Evolutionary conservation across 2,113 vertebrate species (phyloP).

Genomic region (Ibidorhyncha struthersii): DNA sequence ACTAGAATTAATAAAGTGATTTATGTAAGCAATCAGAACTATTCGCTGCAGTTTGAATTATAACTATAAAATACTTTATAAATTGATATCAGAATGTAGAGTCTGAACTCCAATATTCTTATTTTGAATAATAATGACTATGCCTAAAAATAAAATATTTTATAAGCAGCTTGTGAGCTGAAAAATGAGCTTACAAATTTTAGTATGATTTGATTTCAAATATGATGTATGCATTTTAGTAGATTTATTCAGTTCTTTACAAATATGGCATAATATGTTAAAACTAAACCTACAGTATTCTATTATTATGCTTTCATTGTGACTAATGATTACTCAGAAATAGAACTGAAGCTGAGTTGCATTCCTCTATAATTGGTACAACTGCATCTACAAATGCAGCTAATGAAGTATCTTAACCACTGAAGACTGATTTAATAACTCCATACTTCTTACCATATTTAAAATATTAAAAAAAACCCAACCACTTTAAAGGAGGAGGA

Average conservation of each 20-base stretch:
- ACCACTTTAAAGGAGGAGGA: neutral
- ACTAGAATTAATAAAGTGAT: neutral
- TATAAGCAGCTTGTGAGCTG: neutral
- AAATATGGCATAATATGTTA: neutral
- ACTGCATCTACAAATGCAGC: neutral
- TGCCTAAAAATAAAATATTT: neutral
- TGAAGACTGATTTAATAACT: neutral
- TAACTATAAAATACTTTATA: neutral
- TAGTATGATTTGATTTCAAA: neutral
- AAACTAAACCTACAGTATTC: neutral
- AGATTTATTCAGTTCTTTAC: neutral
- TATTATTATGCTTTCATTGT: neutral
- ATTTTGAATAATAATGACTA: neutral
- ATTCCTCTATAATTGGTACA: neutral
- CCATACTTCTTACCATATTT: neutral
- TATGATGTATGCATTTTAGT: neutral
- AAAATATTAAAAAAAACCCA: neutral
- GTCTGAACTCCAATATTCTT: neutral
- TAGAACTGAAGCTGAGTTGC: neutral
- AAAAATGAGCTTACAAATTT: neutral
- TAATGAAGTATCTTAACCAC: neutral
- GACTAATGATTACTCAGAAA: neutral
- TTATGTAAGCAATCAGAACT: neutral
- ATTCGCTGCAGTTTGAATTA: neutral
- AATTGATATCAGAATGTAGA: neutral